phyloP scores from a whole-genome alignment of 2,888 invertebrate genomes.

The Glyphotaelius pellucidus region DNA sequence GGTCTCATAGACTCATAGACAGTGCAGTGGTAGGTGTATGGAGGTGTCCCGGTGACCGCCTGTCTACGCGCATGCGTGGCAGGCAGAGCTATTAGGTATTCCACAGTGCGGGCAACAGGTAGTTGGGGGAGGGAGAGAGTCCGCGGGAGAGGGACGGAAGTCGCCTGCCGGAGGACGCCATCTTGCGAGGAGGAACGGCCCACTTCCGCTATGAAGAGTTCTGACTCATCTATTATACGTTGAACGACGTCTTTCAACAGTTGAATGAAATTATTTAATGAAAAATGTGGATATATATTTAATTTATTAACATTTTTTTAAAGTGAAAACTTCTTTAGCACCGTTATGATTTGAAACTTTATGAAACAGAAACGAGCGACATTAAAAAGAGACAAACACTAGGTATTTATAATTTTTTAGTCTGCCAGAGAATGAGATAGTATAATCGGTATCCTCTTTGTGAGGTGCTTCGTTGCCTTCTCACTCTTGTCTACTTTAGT shows the following conservation, averaged over 20 bases:
- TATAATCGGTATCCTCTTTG: too few species aligned
- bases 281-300: neutral
- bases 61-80: neutral
- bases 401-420: too few species aligned
- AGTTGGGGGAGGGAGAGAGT: neutral
- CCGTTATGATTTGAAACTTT: too few species aligned
- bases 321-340: too few species aligned
- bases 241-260: neutral
- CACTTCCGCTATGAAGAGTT: slow-evolving; percentile 33
- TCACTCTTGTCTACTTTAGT: too few species aligned
- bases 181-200: neutral
- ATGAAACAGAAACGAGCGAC: too few species aligned
- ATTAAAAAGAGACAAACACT: too few species aligned
- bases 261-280: neutral
- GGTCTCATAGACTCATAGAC: too few species aligned
- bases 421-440: too few species aligned
- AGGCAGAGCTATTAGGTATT: neutral
- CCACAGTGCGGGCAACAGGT: neutral
- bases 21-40: too few species aligned
- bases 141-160: neutral
- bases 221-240: neutral
- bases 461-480: too few species aligned
- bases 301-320: neutral
- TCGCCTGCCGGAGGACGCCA: neutral
- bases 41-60: neutral